These are phyloP conservation scores for Sitobion miscanthi DNA, from an alignment of 1,140 invertebrate genomes.

Conservation along the genomic window DNA sequence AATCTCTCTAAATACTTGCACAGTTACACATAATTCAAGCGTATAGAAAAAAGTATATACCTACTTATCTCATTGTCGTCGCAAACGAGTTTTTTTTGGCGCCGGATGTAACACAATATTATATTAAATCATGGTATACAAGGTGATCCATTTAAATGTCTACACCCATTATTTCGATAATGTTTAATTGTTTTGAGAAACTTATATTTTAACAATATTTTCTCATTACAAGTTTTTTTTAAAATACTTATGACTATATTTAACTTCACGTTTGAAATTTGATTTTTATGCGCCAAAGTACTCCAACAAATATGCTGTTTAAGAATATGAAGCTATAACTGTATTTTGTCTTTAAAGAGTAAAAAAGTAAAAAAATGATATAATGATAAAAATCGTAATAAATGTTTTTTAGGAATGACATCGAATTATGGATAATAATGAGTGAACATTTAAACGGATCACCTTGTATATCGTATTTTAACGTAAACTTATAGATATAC, in stretches of 20 bases:
- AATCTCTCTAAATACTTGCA: background rate
- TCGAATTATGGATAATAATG: background rate
- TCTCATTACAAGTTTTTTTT: background rate
- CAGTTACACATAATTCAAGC: background rate
- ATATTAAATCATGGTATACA: background rate
- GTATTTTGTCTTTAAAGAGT: background rate
- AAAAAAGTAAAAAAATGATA: background rate
- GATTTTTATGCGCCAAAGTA: background rate
- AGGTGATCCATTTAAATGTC: background rate
- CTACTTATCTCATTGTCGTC: background rate
- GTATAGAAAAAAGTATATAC: background rate
- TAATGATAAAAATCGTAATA: background rate
- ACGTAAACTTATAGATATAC: background rate
- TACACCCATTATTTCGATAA: background rate
- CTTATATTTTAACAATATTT: background rate
- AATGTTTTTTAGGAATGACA: background rate
- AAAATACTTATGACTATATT: background rate
- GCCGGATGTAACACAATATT: background rate
- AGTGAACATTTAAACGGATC: background rate
- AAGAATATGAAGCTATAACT: background rate
- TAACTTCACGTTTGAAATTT: background rate
- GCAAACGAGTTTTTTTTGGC: background rate
- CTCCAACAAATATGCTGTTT: background rate
- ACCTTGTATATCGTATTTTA: background rate
- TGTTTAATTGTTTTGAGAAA: background rate